Base-by-base conservation (phyloP, 2,888 invertebrate species). In the Loripinus fragilis region DNA sequence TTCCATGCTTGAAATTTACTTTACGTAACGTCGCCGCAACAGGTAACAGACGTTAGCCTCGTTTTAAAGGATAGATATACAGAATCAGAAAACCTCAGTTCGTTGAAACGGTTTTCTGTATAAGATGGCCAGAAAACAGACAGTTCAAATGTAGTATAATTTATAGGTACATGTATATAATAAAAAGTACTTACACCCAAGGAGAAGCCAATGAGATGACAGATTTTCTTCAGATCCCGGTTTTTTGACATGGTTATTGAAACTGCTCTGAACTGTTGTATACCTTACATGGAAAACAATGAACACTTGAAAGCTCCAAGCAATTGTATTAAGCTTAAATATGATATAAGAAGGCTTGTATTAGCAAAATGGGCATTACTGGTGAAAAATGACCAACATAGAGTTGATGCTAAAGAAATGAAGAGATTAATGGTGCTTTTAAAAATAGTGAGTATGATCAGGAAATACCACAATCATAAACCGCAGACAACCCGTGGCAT, bases 281-380 rank as follows among this genome's bases (percentile, higher is more conserved):
- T 66, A 0, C 66, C 66, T 5, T 73, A 35, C 25, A 35, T 66
- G 66, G 48, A 66, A 45, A 50, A 73, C 30, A n/a, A 50, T 0
- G 73, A 66, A 35, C 66, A 73, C 0, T 28, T 73, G 0, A 42
- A 48, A 23, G 2, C 73, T 15, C 73, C 66, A 33, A 66, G 35
- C 28, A 77, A 77, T 65, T 73, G 41, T 0, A 70, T 78, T 10
- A 70, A 78, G 35, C 8, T 74, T 0, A 74, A 74, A 30, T 78
- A 74, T 60, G 74, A 78, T n/a, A 7, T 78, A 0, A 7, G 25
- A 23, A 48, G 74, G 42, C 25, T 78, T 25, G 52, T 74, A 2
- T 64, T 12, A 41, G 74, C 74, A 1, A 50, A 33, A 20, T 70
- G 74, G 74, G 74, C 74, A 42, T 17, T 78, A 17, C 20, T 78